Percentiles rank a stretch among this genome's conserved stretches.
phyloP scores from a whole-genome alignment of 2,888 invertebrate genomes.

The Lepidocyrtoides sp. region DNA sequence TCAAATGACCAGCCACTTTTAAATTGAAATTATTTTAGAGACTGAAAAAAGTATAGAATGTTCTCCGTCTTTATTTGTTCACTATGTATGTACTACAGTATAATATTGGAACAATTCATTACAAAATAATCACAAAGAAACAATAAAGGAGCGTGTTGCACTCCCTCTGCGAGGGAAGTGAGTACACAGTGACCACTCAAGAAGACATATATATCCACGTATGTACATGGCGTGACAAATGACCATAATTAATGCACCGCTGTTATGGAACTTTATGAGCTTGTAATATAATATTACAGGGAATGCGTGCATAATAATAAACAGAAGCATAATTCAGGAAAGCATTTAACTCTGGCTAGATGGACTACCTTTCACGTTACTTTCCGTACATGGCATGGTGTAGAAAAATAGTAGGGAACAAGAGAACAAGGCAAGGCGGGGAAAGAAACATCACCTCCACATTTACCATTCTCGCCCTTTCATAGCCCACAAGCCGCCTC shows the following conservation, averaged over 20 bases:
- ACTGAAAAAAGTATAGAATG: too few species aligned
- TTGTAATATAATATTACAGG: not conserved
- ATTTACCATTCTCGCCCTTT: not conserved
- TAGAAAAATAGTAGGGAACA: not conserved
- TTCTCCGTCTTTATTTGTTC: too few species aligned
- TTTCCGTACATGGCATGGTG: not conserved
- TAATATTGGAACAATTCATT: too few species aligned
- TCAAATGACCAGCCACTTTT: too few species aligned
- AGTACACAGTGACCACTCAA: not conserved
- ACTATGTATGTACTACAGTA: too few species aligned
- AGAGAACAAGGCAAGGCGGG: not conserved
- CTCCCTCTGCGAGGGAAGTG: too few species aligned
- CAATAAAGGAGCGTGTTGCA: too few species aligned
- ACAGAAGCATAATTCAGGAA: not conserved
- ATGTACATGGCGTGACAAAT: slow-evolving; percentile 79
- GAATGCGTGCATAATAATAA: slow-evolving; percentile 12
- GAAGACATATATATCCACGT: not conserved
- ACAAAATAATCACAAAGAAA: too few species aligned
- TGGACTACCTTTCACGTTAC: slow-evolving; percentile 20
- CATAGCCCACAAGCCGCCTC: not conserved
- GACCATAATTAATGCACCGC: slow-evolving; percentile 75
- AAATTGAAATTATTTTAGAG: too few species aligned
- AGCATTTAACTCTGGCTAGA: not conserved
- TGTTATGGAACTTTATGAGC: not conserved
- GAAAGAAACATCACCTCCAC: not conserved